These are phyloP conservation scores for Bubo bubo DNA, from an alignment of 2,113 vertebrate species.

Conservation along the genomic window DNA sequence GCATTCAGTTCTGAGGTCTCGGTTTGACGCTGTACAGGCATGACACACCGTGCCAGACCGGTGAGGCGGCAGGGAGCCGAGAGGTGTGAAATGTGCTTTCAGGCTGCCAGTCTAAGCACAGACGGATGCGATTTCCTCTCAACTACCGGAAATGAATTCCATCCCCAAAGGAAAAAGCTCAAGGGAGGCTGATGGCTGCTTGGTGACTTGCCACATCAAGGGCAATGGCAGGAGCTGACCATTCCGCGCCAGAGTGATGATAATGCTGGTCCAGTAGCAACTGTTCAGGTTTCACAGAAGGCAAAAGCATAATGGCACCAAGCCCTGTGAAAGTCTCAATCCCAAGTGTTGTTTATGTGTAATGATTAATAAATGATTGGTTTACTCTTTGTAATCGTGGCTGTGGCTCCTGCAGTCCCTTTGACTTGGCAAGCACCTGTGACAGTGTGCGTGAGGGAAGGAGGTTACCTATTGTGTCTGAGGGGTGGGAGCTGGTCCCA, in stretches of 20 bases:
- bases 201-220: background rate
- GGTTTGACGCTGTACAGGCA: background rate
- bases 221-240: background rate
- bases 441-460: background rate
- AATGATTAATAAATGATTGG: background rate
- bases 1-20: background rate
- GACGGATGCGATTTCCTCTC: background rate
- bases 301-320: background rate
- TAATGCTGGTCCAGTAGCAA: background rate
- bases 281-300: background rate
- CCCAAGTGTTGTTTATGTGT: background rate
- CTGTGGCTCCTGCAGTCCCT: background rate
- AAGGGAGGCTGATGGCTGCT: background rate
- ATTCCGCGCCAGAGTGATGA: too few relatives aligned
- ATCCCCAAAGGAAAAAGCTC: background rate
- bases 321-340: background rate
- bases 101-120: background rate
- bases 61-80: background rate
- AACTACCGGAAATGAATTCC: background rate
- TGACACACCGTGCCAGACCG: too few relatives aligned
- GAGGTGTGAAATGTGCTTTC: background rate
- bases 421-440: background rate
- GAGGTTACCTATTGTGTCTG: background rate
- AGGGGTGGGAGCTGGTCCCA: background rate
- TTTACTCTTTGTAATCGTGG: background rate